Percentiles rank a stretch among this genome's conserved stretches.
Evolutionary conservation across 2,797 vertebrate genomes (phyloP).

Genomic region (Lacerta viridis): DNA sequence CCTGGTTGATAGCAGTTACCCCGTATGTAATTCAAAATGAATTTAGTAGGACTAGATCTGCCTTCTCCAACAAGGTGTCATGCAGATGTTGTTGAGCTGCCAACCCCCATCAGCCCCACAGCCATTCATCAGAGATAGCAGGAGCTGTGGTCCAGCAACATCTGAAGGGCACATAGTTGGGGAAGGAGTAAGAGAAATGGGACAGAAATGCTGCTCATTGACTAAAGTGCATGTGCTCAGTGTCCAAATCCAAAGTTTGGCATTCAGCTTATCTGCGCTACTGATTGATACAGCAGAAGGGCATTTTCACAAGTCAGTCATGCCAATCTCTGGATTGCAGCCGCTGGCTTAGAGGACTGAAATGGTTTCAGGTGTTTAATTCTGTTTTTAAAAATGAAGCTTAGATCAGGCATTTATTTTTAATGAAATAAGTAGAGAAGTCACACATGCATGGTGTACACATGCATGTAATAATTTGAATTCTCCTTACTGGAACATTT

Average conservation of each 20-base stretch:
- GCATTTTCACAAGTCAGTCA: background rate
- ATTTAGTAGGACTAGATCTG: background rate
- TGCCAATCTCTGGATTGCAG: background rate
- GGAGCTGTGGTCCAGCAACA: too few relatives aligned
- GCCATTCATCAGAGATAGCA: too few relatives aligned
- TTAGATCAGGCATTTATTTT: background rate
- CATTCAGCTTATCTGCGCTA: background rate
- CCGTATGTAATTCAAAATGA: background rate
- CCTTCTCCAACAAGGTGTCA: too few relatives aligned
- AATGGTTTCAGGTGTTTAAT: background rate
- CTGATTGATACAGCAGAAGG: background rate
- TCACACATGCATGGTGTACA: background rate
- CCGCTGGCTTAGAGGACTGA: background rate
- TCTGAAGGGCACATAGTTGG: too few relatives aligned
- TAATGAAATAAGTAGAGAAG: background rate
- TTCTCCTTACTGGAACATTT: too few relatives aligned
- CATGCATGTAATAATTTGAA: too few relatives aligned
- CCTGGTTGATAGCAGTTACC: background rate
- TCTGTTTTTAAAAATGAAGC: background rate
- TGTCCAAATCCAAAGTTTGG: background rate
- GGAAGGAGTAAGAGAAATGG: too few relatives aligned
- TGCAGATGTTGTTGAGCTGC: too few relatives aligned
- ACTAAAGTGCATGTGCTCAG: background rate
- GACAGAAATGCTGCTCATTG: background rate
- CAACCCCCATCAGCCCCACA: too few relatives aligned